phyloP scores from a whole-genome alignment of 1,140 invertebrate genomes.

The Psix sp. region DNA sequence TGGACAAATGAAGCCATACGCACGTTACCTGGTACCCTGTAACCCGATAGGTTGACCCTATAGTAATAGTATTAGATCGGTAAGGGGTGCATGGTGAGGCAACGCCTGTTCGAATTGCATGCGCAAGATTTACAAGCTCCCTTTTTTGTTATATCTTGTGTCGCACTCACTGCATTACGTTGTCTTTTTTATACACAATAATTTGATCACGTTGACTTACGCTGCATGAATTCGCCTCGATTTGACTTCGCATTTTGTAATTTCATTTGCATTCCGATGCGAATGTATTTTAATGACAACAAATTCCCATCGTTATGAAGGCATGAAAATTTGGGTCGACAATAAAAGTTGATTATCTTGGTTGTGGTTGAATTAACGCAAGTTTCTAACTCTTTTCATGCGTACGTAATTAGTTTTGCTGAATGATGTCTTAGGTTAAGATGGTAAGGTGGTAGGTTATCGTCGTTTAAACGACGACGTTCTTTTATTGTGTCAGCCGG shows the following conservation, averaged over 20 bases:
- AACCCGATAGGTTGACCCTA: slow-evolving; percentile 72
- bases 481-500: too few species aligned
- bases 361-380: slow-evolving; percentile 24
- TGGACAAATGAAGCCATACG: slow-evolving; percentile 69
- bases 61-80: slow-evolving; percentile 70
- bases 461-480: too few species aligned
- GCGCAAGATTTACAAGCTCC: slow-evolving; percentile 33
- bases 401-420: slow-evolving; percentile 22
- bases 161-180: background rate
- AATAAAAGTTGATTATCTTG: slow-evolving; percentile 35
- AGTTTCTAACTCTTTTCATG: slow-evolving; percentile 18
- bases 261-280: too few species aligned
- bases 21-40: slow-evolving; percentile 55
- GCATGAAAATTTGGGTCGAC: slow-evolving; percentile 33
- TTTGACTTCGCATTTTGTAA: too few species aligned
- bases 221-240: background rate
- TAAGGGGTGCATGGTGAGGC: slow-evolving; percentile 40
- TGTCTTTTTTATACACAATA: too few species aligned
- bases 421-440: too few species aligned
- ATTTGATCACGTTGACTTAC: too few species aligned
- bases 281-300: slow-evolving; percentile 16
- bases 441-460: too few species aligned
- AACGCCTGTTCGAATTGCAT: slow-evolving; percentile 36
- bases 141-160: slow-evolving; percentile 13
- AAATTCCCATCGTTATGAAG: slow-evolving; percentile 25